A percentile compares a stretch with the other conserved stretches of the same genome.
phyloP scores from a whole-genome alignment of 2,113 vertebrate genomes.

The Pycnonotus jocosus region DNA sequence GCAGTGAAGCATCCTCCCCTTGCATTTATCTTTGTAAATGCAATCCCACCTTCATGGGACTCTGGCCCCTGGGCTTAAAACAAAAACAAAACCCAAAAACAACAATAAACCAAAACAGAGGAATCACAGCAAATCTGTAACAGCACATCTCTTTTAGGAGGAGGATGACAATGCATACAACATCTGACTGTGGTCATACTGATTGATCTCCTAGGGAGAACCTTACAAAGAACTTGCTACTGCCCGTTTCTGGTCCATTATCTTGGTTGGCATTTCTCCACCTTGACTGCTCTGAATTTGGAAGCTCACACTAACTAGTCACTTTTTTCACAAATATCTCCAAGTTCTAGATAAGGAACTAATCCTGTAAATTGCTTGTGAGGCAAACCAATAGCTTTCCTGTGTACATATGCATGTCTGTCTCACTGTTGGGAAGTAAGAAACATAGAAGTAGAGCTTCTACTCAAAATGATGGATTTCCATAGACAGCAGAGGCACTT shows the following conservation, averaged over 20 bases:
- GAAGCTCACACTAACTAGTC: background rate
- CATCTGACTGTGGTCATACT: background rate
- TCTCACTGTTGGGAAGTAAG: background rate
- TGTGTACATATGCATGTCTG: background rate
- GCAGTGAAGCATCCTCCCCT: background rate
- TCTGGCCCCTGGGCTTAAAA: background rate
- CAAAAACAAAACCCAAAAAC: background rate
- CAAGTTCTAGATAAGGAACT: background rate
- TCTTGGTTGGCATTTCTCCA: background rate
- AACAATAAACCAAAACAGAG: no score
- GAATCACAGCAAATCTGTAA: background rate
- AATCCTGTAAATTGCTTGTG: background rate
- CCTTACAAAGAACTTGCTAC: background rate
- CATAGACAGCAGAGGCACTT: background rate
- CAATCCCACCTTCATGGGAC: background rate
- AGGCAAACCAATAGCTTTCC: background rate
- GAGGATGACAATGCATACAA: background rate
- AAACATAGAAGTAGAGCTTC: background rate
- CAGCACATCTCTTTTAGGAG: background rate
- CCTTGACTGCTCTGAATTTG: background rate
- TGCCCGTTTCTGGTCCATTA: background rate
- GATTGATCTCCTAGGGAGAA: background rate
- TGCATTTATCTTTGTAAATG: background rate
- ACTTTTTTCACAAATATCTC: background rate
- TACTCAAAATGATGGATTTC: background rate